Percentiles rank a stretch among this genome's conserved stretches.
phyloP scores from a whole-genome alignment of 2,797 vertebrate species.

The Macropodus opercularis region DNA sequence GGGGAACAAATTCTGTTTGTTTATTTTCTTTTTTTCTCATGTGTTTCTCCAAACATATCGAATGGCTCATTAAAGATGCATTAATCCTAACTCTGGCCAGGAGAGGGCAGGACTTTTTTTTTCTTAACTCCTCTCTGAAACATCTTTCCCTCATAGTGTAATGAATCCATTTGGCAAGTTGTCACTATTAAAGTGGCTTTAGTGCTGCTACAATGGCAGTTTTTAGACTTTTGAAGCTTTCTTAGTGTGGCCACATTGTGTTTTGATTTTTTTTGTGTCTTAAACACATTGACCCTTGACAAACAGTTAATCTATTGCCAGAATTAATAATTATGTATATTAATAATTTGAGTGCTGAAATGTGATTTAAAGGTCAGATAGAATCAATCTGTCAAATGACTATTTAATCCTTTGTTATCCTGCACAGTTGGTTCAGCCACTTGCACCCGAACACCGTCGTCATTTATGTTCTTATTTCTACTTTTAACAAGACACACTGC shows the following conservation, averaged over 20 bases:
- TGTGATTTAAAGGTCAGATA: constrained; percentile 19
- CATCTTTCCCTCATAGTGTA: too few species aligned
- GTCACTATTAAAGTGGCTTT: too few species aligned
- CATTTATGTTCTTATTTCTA: constrained; percentile 56
- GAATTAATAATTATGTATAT: constrained; percentile 2
- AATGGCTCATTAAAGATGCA: background rate
- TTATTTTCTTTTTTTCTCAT: background rate
- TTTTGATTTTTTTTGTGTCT: too few species aligned
- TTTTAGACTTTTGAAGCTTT: too few species aligned
- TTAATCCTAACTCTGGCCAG: background rate
- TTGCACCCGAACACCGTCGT: constrained; percentile 32
- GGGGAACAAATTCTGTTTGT: background rate
- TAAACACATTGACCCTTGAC: background rate
- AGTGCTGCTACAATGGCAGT: too few species aligned
- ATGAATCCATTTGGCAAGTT: too few species aligned
- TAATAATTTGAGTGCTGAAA: constrained; percentile 9
- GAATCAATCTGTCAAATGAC: constrained; percentile 10
- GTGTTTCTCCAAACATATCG: background rate
- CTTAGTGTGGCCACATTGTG: too few species aligned
- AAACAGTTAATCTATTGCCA: background rate
- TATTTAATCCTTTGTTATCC: constrained; percentile 10
- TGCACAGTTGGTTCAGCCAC: constrained; percentile 37
- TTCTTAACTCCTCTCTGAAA: too few species aligned
- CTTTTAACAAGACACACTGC: constrained; percentile 58
- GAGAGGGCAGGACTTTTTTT: background rate